Base-by-base conservation (phyloP, 2,888 invertebrate genomes). In the Hipparchia sbordonii region DNA sequence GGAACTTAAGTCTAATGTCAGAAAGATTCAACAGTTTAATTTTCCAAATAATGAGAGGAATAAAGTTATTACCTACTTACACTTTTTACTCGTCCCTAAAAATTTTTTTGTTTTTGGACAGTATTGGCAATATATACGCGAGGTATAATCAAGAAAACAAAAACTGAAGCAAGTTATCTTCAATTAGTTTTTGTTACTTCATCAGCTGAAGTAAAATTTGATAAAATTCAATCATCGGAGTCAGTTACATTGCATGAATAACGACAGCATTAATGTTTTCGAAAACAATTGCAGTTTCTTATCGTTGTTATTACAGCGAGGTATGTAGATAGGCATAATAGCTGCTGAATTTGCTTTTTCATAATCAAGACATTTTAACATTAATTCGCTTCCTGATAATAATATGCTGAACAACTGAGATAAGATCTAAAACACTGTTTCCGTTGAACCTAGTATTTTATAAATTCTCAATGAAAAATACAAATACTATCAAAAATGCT, bases 271-370 rank as follows among this genome's bases (percentile, higher is more conserved):
- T 56, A 13, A 56, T 57, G 59, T 60, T 71, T 71, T 73, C 69
- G 74, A 71, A 72, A 73, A 61, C 72, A 65, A 65, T 57, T 48
- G 33, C n/a, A 23, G 65, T 59, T 71, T 71, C 48, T 71, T 71
- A 65, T 71, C 57, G 10, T 71, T 57, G 48, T 65, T 65, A 48
- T 71, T 66, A 66, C 13, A 59, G n/a, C 39, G 13, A 57, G 33
- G 52, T 51, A 63, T 39, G 39, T 39, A 39, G 39, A 39, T 39
- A 39, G 39, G 39, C 2, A 39, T 48, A 51, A 61, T 54, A 54
- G 61, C 69, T 54, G 61, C 39, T 52, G 39, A 9, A 52, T 69
- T 69, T n/a, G 10, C 51, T 52, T 66, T 66, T 52, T 54, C 66
- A 66, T 51, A 59, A 45, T 23, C 10, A 54, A 46, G n/a, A 6